Evolutionary conservation across 2,888 invertebrate species (phyloP).

Genomic region (Eulithis prunata): DNA sequence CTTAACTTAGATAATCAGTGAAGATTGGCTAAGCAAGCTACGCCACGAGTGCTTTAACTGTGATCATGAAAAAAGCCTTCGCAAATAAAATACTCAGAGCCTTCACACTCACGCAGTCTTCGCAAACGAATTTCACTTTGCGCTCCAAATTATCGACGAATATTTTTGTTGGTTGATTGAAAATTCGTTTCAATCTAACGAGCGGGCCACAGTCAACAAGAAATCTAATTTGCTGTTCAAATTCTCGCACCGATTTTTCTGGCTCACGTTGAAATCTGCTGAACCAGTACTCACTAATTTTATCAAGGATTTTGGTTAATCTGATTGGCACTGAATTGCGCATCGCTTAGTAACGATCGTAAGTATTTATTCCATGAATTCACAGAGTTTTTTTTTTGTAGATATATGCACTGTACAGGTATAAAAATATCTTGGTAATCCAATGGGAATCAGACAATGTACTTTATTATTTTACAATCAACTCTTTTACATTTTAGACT

Average conservation of each 20-base stretch:
- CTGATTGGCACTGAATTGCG: background rate
- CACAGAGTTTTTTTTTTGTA: no score
- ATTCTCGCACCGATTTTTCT: slow-evolving; percentile 57
- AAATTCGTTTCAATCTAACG: slow-evolving; percentile 71
- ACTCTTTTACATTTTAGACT: no score
- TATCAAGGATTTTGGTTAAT: background rate
- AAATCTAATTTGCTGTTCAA: slow-evolving; percentile 68
- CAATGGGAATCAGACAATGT: no score
- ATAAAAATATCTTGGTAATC: no score
- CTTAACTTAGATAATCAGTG: no score
- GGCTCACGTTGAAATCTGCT: slow-evolving; percentile 25
- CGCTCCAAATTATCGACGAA: slow-evolving; percentile 57
- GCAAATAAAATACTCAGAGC: slow-evolving; percentile 37
- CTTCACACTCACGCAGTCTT: slow-evolving; percentile 25
- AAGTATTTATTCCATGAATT: background rate
- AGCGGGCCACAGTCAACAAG: slow-evolving; percentile 67
- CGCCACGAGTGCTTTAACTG: no score
- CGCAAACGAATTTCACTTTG: slow-evolving; percentile 48
- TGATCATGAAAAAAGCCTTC: slow-evolving; percentile 4
- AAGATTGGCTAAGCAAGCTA: no score
- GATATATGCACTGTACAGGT: no score
- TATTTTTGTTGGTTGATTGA: slow-evolving; percentile 64
- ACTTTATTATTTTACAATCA: no score
- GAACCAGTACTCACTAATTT: slow-evolving; percentile 2
- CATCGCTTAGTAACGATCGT: background rate